Conservation (phyloP, 2,797 vertebrate genomes). For the Amniataba percoides region DNA sequence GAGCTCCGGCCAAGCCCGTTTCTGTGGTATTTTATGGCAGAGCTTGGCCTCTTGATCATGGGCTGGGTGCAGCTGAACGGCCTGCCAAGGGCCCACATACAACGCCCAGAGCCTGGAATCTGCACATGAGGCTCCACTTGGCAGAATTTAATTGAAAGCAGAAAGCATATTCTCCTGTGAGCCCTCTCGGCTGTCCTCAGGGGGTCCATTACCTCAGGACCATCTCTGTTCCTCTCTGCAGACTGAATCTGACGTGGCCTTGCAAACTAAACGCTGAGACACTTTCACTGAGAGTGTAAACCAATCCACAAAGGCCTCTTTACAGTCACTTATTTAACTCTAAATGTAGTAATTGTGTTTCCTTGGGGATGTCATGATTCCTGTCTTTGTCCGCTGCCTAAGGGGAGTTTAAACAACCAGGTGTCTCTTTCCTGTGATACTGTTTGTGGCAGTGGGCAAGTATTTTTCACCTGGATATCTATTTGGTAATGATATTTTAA, state of each 20-base stretch:
- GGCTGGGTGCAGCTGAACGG: slow-evolving; percentile 52
- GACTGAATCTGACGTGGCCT: slow-evolving; percentile 14
- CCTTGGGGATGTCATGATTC: neutral
- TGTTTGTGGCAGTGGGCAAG: neutral
- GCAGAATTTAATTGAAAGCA: slow-evolving; percentile 73
- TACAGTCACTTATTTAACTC: neutral
- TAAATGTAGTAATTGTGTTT: slow-evolving; percentile 17
- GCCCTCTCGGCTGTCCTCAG: slow-evolving; percentile 33
- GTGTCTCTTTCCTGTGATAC: slow-evolving; percentile 1
- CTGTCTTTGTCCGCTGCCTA: neutral
- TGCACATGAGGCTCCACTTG: slow-evolving; percentile 61
- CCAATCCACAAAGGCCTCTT: slow-evolving; percentile 17
- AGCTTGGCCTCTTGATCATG: slow-evolving; percentile 61
- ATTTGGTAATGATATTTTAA: slow-evolving; percentile 35
- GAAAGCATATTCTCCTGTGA: slow-evolving; percentile 69
- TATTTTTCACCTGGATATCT: slow-evolving; percentile 24
- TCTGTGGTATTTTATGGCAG: slow-evolving; percentile 61
- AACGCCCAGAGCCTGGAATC: slow-evolving; percentile 63
- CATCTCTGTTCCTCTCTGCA: slow-evolving; percentile 30
- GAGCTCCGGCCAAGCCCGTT: slow-evolving; percentile 51
- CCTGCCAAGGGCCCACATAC: slow-evolving; percentile 59
- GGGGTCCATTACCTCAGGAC: slow-evolving; percentile 44
- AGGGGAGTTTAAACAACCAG: neutral
- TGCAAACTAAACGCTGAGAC: slow-evolving; percentile 2
- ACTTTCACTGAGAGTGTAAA: neutral